Percentiles rank a stretch among this genome's conserved stretches.
These are phyloP conservation scores for Prosapia bicincta DNA, from an alignment of 2,888 invertebrate species.

Conservation along the genomic window DNA sequence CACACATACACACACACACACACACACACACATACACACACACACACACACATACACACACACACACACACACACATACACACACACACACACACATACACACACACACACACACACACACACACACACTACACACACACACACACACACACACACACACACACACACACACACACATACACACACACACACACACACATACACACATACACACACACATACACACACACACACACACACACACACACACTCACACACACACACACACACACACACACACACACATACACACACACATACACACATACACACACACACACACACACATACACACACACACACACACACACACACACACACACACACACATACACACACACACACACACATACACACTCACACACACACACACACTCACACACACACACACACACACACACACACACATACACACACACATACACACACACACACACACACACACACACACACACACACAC, in stretches of 20 bases:
- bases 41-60: background rate
- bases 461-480: background rate
- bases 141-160: background rate
- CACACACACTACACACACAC: too few relatives aligned
- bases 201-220: background rate
- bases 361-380: background rate
- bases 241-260: background rate
- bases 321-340: background rate
- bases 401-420: background rate
- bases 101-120: background rate
- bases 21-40: background rate
- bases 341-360: background rate
- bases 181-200: background rate
- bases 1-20: background rate
- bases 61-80: background rate
- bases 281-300: background rate
- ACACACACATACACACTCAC: background rate
- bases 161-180: background rate
- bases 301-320: background rate
- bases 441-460: background rate
- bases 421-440: background rate
- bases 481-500: background rate
- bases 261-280: background rate
- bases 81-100: background rate
- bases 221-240: background rate